Conservation (phyloP, 2,888 invertebrate genomes). For the Thymelicus acteon region DNA sequence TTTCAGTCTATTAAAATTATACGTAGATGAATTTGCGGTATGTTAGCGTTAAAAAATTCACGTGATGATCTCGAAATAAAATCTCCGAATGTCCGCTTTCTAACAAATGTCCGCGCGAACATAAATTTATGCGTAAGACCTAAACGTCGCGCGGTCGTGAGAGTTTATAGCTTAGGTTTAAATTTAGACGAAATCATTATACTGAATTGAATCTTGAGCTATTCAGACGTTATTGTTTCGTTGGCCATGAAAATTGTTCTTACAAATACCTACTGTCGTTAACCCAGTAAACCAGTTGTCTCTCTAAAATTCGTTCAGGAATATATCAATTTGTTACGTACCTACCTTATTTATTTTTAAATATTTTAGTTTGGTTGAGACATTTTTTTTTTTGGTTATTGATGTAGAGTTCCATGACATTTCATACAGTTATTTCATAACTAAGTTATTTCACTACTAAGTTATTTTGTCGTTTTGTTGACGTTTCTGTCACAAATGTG, state of each 20-base stretch:
- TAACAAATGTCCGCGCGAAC: not conserved
- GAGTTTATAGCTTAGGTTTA: not conserved
- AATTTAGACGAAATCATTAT: not conserved
- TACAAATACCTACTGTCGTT: constrained; percentile 30
- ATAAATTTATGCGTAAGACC: not conserved
- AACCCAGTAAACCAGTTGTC: constrained; percentile 32
- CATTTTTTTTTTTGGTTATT: not conserved
- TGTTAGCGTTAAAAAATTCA: constrained; percentile 1
- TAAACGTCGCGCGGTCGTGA: not conserved
- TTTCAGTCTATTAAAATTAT: too few species aligned
- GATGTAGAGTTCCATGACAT: too few species aligned
- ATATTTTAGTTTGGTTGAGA: too few species aligned
- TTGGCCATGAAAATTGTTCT: constrained; percentile 26
- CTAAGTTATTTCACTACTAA: too few species aligned
- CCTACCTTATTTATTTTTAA: constrained; percentile 15
- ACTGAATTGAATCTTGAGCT: not conserved
- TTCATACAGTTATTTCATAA: too few species aligned
- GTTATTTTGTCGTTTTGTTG: too few species aligned
- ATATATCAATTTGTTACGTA: not conserved
- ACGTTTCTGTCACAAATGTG: too few species aligned
- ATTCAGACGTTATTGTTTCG: constrained; percentile 7
- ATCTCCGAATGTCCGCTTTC: not conserved
- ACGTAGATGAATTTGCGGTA: too few species aligned
- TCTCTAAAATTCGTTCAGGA: constrained; percentile 14
- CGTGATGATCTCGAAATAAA: constrained; percentile 22